Evolutionary conservation across 53 echinoderm and acorn worm species (phyloP).

Genomic region (Echinarachnius parma): DNA sequence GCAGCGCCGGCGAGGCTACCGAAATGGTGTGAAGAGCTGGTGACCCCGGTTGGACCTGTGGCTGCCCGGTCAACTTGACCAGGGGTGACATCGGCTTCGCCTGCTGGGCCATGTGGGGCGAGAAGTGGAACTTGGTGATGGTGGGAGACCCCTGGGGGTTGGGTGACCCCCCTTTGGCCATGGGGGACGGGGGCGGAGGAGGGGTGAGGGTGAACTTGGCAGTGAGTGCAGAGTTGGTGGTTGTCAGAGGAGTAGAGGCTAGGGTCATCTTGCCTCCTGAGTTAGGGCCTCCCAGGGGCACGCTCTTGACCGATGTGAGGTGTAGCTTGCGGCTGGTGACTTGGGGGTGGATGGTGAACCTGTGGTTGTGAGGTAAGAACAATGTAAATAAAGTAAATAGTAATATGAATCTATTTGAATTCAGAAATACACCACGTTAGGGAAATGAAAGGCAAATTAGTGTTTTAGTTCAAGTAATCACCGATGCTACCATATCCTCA

Average conservation of each 20-base stretch:
- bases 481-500: no score
- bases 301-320: constrained; percentile 48
- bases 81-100: constrained; percentile 35
- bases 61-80: constrained; percentile 10
- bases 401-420: no score
- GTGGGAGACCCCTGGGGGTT: constrained; percentile 24
- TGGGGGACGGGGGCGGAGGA: constrained; percentile 71
- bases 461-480: no score
- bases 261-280: constrained; percentile 32
- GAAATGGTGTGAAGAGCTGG: constrained; percentile 27
- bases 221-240: constrained; percentile 74
- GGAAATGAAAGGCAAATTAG: no score
- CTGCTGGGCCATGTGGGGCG: constrained; percentile 19
- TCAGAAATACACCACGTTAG: no score
- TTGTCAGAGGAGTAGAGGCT: constrained; percentile 29
- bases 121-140: constrained; percentile 44
- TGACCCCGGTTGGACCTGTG: constrained; percentile 13
- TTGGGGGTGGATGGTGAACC: constrained; percentile 18
- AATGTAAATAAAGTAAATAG: no score
- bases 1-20: constrained; percentile 28
- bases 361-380: no score
- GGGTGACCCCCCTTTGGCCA: constrained; percentile 26
- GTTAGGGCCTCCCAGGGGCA: constrained; percentile 25
- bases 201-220: constrained; percentile 86
- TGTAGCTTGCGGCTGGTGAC: constrained; percentile 39